Evolutionary conservation across 1,140 invertebrate genomes (phyloP).

Genomic region (Mya arenaria): DNA sequence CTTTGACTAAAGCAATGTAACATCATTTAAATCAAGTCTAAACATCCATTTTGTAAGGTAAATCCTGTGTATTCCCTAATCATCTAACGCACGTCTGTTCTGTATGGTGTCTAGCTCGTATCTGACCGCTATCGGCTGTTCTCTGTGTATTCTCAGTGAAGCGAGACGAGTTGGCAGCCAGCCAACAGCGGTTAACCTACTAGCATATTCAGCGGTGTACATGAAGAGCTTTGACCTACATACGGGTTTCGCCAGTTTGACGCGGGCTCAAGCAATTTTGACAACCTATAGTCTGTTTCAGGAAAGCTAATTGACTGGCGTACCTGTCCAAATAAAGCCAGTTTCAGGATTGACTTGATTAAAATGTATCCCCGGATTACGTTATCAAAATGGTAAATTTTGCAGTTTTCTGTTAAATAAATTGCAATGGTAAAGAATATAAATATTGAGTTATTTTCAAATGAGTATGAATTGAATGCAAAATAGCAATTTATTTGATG

Average conservation of each 20-base stretch:
- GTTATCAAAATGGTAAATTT: no score
- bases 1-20: no score
- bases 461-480: no score
- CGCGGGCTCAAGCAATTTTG: slow-evolving; percentile 44
- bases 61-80: no score
- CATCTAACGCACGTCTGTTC: slow-evolving; percentile 19
- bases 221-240: slow-evolving; percentile 31
- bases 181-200: slow-evolving; percentile 49
- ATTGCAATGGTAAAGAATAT: no score
- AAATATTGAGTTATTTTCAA: no score
- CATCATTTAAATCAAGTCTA: no score
- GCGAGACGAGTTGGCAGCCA: slow-evolving; percentile 29
- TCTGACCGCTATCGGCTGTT: slow-evolving; percentile 33
- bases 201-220: slow-evolving; percentile 31
- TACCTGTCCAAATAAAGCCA: slow-evolving; percentile 42
- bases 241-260: slow-evolving; percentile 40
- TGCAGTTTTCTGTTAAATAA: no score
- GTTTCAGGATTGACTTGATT: no score
- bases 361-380: no score
- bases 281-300: slow-evolving; percentile 52
- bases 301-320: slow-evolving; percentile 10
- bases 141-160: slow-evolving; percentile 20
- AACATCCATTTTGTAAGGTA: no score
- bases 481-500: no score
- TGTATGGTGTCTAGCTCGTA: neutral